These are phyloP conservation scores for Apodemus sylvaticus DNA, from an alignment of 2,113 vertebrate genomes.

Conservation along the genomic window DNA sequence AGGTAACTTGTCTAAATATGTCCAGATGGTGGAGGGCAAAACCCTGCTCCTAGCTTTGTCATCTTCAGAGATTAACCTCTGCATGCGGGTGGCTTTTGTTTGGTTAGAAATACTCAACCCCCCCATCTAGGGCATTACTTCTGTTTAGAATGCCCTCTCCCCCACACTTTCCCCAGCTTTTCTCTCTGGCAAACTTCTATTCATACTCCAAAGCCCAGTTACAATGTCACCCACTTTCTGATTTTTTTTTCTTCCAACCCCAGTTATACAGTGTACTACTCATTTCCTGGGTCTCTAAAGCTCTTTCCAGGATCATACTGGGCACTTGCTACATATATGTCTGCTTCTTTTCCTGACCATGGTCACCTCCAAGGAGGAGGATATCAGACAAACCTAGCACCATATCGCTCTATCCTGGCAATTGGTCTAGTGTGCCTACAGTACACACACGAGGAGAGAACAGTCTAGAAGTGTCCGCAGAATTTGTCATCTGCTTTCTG, in stretches of 20 bases:
- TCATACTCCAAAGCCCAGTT: background rate
- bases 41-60: background rate
- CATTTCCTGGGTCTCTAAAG: background rate
- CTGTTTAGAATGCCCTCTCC: background rate
- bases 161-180: background rate
- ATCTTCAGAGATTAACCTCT: background rate
- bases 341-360: background rate
- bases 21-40: background rate
- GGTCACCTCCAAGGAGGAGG: background rate
- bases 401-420: background rate
- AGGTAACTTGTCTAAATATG: background rate
- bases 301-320: background rate
- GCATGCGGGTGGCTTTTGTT: background rate
- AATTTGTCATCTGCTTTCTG: background rate
- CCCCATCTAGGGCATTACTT: background rate
- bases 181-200: background rate
- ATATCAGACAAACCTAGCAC: background rate
- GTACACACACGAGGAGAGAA: background rate
- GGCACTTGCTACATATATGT: no score
- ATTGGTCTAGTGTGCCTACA: background rate
- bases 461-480: background rate
- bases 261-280: background rate
- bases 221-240: background rate
- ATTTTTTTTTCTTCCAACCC: background rate
- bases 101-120: background rate